Evolutionary conservation across 2,888 invertebrate genomes (phyloP).

Genomic region (Acleris emargana): DNA sequence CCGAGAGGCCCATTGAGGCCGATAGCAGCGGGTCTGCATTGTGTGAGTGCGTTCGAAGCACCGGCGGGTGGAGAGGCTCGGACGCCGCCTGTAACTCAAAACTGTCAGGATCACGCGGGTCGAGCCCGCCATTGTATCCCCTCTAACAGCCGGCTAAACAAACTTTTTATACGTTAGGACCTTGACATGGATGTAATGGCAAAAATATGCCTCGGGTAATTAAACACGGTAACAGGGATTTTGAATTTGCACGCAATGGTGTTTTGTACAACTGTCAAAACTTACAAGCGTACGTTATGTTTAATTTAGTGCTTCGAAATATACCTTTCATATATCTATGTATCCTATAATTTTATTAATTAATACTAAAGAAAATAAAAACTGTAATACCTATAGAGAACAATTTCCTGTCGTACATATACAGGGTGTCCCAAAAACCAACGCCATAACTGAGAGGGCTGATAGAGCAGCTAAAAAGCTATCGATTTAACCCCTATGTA

Average conservation of each 20-base stretch:
- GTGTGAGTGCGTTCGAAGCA: slow-evolving; percentile 19
- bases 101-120: slow-evolving; percentile 59
- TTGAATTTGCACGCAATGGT: background rate
- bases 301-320: too few relatives aligned
- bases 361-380: too few relatives aligned
- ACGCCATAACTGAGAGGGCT: too few relatives aligned
- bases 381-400: too few relatives aligned
- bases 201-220: slow-evolving; percentile 28
- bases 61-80: slow-evolving; percentile 19
- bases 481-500: too few relatives aligned
- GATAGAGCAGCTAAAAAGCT: too few relatives aligned
- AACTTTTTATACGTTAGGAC: slow-evolving; percentile 38
- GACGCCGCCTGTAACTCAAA: slow-evolving; percentile 53
- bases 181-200: slow-evolving; percentile 31
- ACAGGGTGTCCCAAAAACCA: too few relatives aligned
- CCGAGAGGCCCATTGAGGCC: slow-evolving; percentile 26
- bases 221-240: slow-evolving; percentile 12
- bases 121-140: slow-evolving; percentile 38
- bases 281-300: too few relatives aligned
- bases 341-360: too few relatives aligned
- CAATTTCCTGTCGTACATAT: too few relatives aligned
- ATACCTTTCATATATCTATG: too few relatives aligned
- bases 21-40: slow-evolving; percentile 22
- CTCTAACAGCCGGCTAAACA: slow-evolving; percentile 27
- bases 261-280: too few relatives aligned